These are phyloP conservation scores for Dicranocentrus wangi DNA, from an alignment of 2,888 invertebrate genomes.

Conservation along the genomic window DNA sequence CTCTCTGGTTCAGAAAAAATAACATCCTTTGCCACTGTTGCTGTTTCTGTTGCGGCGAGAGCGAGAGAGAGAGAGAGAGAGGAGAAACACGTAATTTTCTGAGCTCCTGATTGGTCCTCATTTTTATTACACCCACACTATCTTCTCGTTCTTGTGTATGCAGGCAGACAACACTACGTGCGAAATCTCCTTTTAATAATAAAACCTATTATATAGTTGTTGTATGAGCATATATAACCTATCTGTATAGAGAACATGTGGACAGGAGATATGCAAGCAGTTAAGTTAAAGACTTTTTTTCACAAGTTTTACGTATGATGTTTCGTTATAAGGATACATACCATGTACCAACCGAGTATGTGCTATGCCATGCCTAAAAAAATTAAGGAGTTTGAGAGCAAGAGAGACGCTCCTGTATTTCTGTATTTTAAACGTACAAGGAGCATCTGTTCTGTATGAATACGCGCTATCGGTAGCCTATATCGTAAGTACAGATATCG, in stretches of 20 bases:
- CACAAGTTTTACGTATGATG: background rate
- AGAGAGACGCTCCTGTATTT: conserved; percentile 50
- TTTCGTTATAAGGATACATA: no score
- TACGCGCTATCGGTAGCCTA: conserved; percentile 17
- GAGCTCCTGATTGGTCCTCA: conserved; percentile 67
- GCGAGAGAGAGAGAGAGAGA: conserved; percentile 49
- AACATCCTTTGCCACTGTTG: conserved; percentile 39
- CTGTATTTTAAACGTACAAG: conserved; percentile 22
- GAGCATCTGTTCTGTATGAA: conserved; percentile 16
- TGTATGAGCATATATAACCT: no score
- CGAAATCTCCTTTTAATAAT: conserved; percentile 40
- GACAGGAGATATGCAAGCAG: no score
- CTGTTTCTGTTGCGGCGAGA: conserved; percentile 19
- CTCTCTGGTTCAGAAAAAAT: conserved; percentile 38
- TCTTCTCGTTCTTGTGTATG: conserved; percentile 27
- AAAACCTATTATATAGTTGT: no score
- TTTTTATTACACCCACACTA: conserved; percentile 70
- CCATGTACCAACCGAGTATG: no score
- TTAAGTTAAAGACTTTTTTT: no score
- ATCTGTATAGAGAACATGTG: no score
- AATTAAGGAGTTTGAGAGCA: background rate
- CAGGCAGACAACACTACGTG: conserved; percentile 38
- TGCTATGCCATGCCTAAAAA: no score
- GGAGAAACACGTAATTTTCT: conserved; percentile 70
- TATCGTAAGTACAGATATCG: no score